Evolutionary conservation across 2,113 vertebrate species (phyloP).

Genomic region (Pedionomus torquatus): DNA sequence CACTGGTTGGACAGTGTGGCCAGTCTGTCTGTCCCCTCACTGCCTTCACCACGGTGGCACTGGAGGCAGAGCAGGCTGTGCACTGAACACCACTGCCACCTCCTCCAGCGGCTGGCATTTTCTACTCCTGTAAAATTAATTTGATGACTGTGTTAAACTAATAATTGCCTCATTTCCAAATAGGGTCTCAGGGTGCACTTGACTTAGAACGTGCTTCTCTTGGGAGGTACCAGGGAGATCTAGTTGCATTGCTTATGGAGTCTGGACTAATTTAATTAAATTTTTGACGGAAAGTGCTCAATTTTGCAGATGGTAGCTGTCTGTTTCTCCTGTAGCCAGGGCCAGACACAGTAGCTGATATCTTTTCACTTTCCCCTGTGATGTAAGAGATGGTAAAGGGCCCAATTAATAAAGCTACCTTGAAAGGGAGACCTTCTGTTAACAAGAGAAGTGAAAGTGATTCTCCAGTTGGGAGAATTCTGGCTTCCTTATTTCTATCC

Average conservation of each 20-base stretch:
- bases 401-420: slow-evolving; percentile 87
- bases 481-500: slow-evolving; percentile 79
- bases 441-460: slow-evolving; percentile 77
- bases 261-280: slow-evolving; percentile 85
- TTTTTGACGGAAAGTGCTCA: slow-evolving; percentile 81
- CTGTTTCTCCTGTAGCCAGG: slow-evolving; percentile 60
- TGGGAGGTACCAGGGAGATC: slow-evolving; percentile 15
- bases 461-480: slow-evolving; percentile 69
- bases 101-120: background rate
- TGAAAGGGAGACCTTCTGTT: slow-evolving; percentile 79
- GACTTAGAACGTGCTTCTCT: slow-evolving; percentile 4
- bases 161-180: slow-evolving; percentile 46
- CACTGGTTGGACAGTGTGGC: accelerated
- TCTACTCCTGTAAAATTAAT: slow-evolving; percentile 26
- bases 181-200: background rate
- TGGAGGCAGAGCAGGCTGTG: background rate
- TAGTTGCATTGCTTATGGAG: slow-evolving; percentile 70
- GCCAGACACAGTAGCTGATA: slow-evolving; percentile 58
- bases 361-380: slow-evolving; percentile 65
- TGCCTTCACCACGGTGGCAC: background rate
- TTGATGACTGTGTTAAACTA: slow-evolving; percentile 50
- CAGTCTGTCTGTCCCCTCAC: background rate
- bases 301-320: slow-evolving; percentile 78
- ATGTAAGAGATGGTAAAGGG: slow-evolving; percentile 85
- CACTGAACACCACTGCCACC: background rate